Evolutionary conservation across 2,888 invertebrate genomes (phyloP), one percentile per base, ranked within the genome.

Genomic region (Eristalis pertinax): DNA sequence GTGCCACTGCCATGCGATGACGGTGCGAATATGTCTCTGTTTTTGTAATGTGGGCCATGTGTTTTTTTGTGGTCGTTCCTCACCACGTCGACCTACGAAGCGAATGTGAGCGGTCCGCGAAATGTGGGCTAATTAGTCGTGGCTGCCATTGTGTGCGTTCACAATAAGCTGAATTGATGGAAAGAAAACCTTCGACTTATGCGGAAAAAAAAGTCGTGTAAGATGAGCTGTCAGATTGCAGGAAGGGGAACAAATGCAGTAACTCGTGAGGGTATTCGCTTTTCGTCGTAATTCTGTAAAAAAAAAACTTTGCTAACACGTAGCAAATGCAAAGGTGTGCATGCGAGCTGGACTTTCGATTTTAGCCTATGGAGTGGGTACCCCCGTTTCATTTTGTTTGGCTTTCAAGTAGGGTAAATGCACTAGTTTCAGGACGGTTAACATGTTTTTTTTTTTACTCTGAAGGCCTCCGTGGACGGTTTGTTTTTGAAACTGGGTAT

Each of bases 1-100:
- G 80, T 84, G 84, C 84, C 84, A 84, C 73, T 22, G 74, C 38
- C 73, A 78, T 32, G 19, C 10, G 13, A 32, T 38, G 29, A 22
- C 29, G 11, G 32, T 41, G 41, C 29, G 29, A 7, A 24, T 26
- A 11, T 62, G 13, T 62, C 19, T 77, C 67, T n/a, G 64, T 38
- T 29, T 79, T 2, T 79, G 77, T 19, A 56, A 15, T 82, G 38
- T 73, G 73, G 68, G 43, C 58, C 38, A 10, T 64, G 73, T 72
- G 50, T 70, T 70, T 29, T 74, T 13, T 19, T 22, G 22, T 43
- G 26, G 11, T 70, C 13, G n/a, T 38, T 22, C 13, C 7, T 26
- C 24, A 11, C 26, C 58, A 58, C 41, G 24, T 69, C 8, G 24
- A 35, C 26, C 35, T 35, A 7, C 62, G 60, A 35, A 68, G 50